phyloP scores from a whole-genome alignment of 2,888 invertebrate genomes.

The Mesodorylaimus sp. region DNA sequence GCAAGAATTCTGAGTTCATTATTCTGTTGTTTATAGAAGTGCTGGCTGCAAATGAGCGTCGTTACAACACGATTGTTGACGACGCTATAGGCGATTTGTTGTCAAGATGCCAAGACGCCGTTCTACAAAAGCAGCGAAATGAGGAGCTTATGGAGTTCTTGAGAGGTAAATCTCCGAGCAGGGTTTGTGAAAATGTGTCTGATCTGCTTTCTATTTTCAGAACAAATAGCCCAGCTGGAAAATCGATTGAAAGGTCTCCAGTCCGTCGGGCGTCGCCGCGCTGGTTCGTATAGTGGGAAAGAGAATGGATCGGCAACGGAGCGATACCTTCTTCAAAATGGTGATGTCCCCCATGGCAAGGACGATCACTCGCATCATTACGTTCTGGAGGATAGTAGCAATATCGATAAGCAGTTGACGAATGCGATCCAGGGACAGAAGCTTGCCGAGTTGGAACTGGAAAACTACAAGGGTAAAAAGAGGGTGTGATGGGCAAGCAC shows the following conservation, averaged over 20 bases:
- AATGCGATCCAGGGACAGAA: constrained; percentile 8
- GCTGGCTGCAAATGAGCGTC: background rate
- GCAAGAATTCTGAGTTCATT: background rate
- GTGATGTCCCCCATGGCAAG: background rate
- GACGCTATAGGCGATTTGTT: background rate
- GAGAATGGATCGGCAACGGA: no score
- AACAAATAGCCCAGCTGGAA: background rate
- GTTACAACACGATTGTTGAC: background rate
- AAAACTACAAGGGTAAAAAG: constrained; percentile 6
- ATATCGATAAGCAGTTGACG: constrained; percentile 1
- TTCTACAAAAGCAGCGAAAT: background rate
- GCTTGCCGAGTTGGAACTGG: constrained; percentile 7
- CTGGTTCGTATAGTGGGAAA: no score
- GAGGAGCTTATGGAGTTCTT: background rate
- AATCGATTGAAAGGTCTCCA: background rate
- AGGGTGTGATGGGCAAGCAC: no score
- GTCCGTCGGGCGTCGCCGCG: no score
- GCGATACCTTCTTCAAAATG: background rate
- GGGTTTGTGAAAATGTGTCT: background rate
- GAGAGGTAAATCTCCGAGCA: background rate
- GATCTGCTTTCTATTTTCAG: background rate
- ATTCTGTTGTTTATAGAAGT: background rate
- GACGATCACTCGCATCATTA: background rate
- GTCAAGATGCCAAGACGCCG: background rate
- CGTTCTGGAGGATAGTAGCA: background rate